phyloP scores from a whole-genome alignment of 2,888 invertebrate genomes.

The Polyommatus icarus region DNA sequence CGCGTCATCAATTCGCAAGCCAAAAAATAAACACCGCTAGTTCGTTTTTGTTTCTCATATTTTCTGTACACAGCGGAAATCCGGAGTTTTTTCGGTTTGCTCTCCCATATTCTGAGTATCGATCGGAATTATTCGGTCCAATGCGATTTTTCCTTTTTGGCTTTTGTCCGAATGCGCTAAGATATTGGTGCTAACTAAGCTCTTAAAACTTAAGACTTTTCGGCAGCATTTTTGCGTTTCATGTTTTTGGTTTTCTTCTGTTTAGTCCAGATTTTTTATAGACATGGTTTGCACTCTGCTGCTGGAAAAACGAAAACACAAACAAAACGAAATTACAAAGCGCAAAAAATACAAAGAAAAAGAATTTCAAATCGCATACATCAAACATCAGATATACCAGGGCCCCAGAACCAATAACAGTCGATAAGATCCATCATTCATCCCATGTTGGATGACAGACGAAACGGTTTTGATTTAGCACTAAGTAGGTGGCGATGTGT shows the following conservation, averaged over 20 bases:
- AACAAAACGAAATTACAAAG: no score
- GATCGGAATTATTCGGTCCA: constrained; percentile 14
- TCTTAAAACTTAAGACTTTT: neutral
- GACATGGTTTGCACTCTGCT: no score
- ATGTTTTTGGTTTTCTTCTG: neutral
- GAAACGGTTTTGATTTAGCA: constrained; percentile 42
- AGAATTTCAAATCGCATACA: neutral
- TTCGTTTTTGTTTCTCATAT: constrained; percentile 8
- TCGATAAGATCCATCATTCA: constrained; percentile 14
- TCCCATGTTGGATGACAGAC: constrained; percentile 35
- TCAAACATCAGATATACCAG: neutral
- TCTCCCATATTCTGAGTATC: constrained; percentile 19
- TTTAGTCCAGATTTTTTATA: neutral
- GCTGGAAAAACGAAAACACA: no score
- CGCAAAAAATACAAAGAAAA: no score
- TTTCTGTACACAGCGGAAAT: constrained; percentile 23
- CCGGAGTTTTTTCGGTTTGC: constrained; percentile 20
- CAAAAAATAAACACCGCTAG: constrained; percentile 3
- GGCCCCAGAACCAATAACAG: neutral
- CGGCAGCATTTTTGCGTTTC: neutral
- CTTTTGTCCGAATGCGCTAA: constrained; percentile 7
- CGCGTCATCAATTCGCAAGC: constrained; percentile 5
- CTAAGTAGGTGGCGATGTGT: constrained; percentile 51
- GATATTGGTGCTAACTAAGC: neutral
- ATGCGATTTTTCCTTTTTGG: constrained; percentile 12